Conservation (phyloP, 2,797 vertebrate species). For the Pseudochirops corinnae region DNA sequence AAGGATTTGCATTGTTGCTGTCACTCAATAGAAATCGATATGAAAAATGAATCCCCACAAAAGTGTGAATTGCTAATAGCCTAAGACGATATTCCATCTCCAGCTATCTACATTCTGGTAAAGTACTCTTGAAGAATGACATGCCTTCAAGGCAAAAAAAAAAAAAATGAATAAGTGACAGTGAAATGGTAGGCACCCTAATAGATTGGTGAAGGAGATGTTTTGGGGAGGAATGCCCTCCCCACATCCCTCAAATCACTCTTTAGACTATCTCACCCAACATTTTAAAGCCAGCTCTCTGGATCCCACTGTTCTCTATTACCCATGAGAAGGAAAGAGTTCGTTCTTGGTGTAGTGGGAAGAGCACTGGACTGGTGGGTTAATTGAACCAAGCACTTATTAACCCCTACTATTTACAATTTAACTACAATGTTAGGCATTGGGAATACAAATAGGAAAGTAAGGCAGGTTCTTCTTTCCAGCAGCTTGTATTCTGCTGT, state of each 20-base stretch:
- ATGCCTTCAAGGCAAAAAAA: not conserved
- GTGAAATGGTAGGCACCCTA: not conserved
- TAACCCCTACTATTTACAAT: not conserved
- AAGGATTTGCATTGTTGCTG: slow-evolving; percentile 1
- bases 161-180: not conserved
- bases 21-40: not conserved
- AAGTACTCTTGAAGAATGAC: not conserved
- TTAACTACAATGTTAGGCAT: not conserved
- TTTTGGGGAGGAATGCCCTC: not conserved
- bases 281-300: not conserved
- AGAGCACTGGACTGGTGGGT: not conserved
- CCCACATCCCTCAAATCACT: not conserved
- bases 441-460: not conserved
- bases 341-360: not conserved
- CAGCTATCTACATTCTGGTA: not conserved
- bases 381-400: not conserved
- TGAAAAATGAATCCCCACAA: not conserved
- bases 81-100: not conserved
- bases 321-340: not conserved
- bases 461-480: not conserved
- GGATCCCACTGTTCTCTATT: not conserved
- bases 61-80: not conserved
- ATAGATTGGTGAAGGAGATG: not conserved
- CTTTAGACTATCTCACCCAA: not conserved
- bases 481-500: not conserved